Percentiles rank a stretch among this genome's conserved stretches.
Conservation (phyloP, 1,140 invertebrate species). For the Lepidurus couesii region DNA sequence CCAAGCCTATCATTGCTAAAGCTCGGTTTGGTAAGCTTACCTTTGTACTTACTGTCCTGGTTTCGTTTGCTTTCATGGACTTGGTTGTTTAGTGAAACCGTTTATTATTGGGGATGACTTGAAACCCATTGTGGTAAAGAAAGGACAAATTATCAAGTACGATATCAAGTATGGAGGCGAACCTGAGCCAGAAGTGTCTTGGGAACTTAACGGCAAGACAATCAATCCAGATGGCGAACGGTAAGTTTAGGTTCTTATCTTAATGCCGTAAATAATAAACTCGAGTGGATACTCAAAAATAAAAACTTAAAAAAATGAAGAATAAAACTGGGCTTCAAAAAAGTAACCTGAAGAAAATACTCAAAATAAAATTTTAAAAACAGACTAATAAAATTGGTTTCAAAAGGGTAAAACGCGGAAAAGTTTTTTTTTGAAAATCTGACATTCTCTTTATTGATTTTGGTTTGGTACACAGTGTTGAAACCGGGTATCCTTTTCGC, state of each 20-base stretch:
- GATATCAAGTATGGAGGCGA: slow-evolving; percentile 93
- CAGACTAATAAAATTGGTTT: neutral
- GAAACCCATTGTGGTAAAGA: slow-evolving; percentile 82
- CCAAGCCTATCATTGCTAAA: slow-evolving; percentile 92
- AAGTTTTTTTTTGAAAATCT: neutral
- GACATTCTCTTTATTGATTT: neutral
- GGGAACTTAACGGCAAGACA: slow-evolving; percentile 69
- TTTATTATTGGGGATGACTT: slow-evolving; percentile 82
- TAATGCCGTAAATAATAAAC: too few species aligned
- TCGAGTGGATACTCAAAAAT: too few species aligned
- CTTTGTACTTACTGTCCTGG: slow-evolving; percentile 36
- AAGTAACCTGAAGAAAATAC: too few species aligned
- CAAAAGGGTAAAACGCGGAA: neutral
- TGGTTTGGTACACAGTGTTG: neutral
- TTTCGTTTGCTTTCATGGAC: neutral
- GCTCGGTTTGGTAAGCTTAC: slow-evolving; percentile 63
- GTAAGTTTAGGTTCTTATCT: slow-evolving; percentile 31
- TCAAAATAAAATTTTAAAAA: too few species aligned
- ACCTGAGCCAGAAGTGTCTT: slow-evolving; percentile 83
- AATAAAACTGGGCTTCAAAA: too few species aligned
- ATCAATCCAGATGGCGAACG: slow-evolving; percentile 54
- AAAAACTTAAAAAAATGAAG: too few species aligned
- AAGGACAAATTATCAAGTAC: slow-evolving; percentile 84
- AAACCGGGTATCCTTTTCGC: neutral
- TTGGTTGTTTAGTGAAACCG: slow-evolving; percentile 63